phyloP scores from a whole-genome alignment of 2,888 invertebrate species.

The Ariolimax columbianus region DNA sequence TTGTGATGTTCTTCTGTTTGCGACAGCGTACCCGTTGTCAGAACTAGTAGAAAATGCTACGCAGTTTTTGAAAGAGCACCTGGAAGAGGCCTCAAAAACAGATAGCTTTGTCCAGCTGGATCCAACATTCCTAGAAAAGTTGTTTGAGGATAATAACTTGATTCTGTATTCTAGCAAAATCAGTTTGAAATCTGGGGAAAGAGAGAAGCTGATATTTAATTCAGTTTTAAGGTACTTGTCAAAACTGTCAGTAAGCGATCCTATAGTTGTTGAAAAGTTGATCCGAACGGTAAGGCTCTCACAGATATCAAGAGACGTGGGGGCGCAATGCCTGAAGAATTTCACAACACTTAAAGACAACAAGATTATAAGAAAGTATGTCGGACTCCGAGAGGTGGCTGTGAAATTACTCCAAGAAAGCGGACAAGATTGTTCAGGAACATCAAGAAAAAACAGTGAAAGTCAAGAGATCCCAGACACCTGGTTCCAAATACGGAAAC shows the following conservation, averaged over 20 bases:
- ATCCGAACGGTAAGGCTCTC: constrained; percentile 27
- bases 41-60: neutral
- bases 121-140: constrained; percentile 11
- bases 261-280: neutral
- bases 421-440: neutral
- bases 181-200: neutral
- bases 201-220: constrained; percentile 32
- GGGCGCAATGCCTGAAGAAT: constrained; percentile 2
- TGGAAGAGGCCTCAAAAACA: constrained; percentile 17
- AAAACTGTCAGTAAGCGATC: neutral
- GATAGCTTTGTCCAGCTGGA: neutral
- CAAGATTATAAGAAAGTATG: constrained; percentile 17
- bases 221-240: constrained; percentile 42
- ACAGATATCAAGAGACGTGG: neutral
- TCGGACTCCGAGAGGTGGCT: constrained; percentile 13
- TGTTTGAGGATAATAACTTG: constrained; percentile 33
- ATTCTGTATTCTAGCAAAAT: neutral
- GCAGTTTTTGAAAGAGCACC: constrained; percentile 16
- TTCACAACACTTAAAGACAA: constrained; percentile 23
- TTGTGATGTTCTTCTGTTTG: constrained; percentile 34
- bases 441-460: too few relatives aligned
- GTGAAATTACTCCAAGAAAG: neutral
- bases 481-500: constrained; percentile 23
- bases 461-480: constrained; percentile 15
- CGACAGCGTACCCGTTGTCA: neutral